Base-by-base conservation (phyloP, 2,888 invertebrate species). In the Dorcus hopei region DNA sequence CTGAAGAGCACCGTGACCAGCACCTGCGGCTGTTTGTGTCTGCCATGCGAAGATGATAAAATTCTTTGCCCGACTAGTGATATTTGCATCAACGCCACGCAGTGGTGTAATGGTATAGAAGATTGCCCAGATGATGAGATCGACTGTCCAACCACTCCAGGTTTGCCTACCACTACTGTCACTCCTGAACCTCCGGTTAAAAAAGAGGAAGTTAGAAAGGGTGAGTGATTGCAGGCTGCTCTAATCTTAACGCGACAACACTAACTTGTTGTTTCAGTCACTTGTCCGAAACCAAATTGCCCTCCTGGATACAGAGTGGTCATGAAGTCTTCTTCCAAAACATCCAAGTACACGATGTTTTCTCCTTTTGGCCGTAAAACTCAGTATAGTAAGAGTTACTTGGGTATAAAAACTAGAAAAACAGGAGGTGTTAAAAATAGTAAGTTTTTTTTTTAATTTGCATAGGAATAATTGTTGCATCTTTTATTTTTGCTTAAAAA, bases 51-150 rank as follows among this genome's bases (percentile, higher is more conserved):
- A 0, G 72, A 75, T n/a, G 84, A 83, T 16, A 85, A 86, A 11
- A 82, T 80, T 45, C 79, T 90, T 23, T 94, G 93, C 68, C 87
- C 87, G 1, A 89, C 90, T 0, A 89, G 87, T 72, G 86, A 87
- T 58, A 80, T 87, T 52, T 93, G 93, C 70, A 83, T 93, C 11
- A 81, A 87, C 0, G 81, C 84, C 41, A 78, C 82, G 0, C 79
- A 83, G 9, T 93, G 93, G 93, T 94, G 94, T 72, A 87, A 94
- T 72, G 92, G 91, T 0, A 79, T 91, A 0, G 82, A 85, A 62
- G 89, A 94, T 75, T 94, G 94, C 69, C 87, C 89, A 0, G 93
- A 93, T 70, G 94, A 94, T 74, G 94, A 94, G 77, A 75, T 78
- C 2, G 79, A 85, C 57, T 94, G 93, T 68, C 54, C 57, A 39